Evolutionary conservation across 1,140 invertebrate genomes (phyloP).

Genomic region (Neoseiulus cucumeris): DNA sequence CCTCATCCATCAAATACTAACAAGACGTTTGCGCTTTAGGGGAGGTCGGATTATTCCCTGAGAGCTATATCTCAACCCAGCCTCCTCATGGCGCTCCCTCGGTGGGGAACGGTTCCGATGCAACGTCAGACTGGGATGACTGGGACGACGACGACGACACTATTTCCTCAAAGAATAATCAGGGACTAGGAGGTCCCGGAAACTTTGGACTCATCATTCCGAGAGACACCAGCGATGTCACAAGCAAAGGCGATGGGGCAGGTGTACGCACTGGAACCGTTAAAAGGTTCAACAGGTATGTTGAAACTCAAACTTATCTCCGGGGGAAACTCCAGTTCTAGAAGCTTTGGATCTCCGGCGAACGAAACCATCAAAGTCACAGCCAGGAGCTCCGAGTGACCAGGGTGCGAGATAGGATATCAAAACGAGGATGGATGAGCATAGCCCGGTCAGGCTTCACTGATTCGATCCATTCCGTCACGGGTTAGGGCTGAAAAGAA

Average conservation of each 20-base stretch:
- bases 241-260: not conserved
- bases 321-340: too few relatives aligned
- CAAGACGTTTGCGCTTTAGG: not conserved
- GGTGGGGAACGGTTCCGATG: not conserved
- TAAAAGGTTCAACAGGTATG: not conserved
- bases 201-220: conserved; percentile 8
- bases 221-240: not conserved
- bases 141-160: conserved; percentile 6
- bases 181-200: not conserved
- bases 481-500: too few relatives aligned
- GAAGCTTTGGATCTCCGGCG: too few relatives aligned
- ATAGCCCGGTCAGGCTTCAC: too few relatives aligned
- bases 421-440: too few relatives aligned
- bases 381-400: too few relatives aligned
- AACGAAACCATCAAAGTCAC: too few relatives aligned
- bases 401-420: too few relatives aligned
- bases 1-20: too few relatives aligned
- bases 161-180: not conserved
- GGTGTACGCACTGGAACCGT: not conserved
- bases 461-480: too few relatives aligned
- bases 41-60: conserved; percentile 3
- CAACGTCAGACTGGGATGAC: conserved; percentile 6
- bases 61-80: not conserved
- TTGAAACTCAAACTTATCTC: too few relatives aligned
- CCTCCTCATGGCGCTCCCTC: not conserved